Base-by-base conservation (phyloP, 2,797 vertebrate species). In the Spizella passerina region DNA sequence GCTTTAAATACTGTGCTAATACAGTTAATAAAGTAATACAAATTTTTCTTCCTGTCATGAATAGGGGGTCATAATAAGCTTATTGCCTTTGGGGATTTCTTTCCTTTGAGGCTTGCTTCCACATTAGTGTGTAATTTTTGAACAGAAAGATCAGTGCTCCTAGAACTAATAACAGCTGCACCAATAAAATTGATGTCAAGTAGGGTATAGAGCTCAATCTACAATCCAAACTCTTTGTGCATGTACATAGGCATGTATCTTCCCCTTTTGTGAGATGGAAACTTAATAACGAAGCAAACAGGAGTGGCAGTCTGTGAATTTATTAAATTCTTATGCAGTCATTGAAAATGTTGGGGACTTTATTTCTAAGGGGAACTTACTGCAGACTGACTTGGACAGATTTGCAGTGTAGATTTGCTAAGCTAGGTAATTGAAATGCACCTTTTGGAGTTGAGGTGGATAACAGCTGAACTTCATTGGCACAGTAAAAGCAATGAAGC, bases 161-260 rank as follows among this genome's bases (percentile, higher is more conserved):
- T 82, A 34, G 34, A 81, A 34, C 20, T 76, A 36, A 3, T 38
- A 55, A 23, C 27, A 41, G 7, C 30, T 39, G 49, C 41, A 30
- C 53, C 59, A 52, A 34, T 66, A 18, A 49, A 57, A 16, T 47
- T 59, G 23, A 34, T 75, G 18, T 55, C 64, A 61, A 12, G 23
- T 60, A 72, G 30, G 21, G 7, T 57, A 3, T 30, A 43, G 36
- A 66, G n/a, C 7, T 52, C 7, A 39, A 10, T 38, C 12, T 68
- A 6, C 26, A 47, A 8, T 77, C 9, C 41, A 66, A 5, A 47
- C 8, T 61, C 53, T 69, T 53, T 52, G 30, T 65, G 27, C 12
- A 8, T 0, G 1, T 57, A 20, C 24, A 6, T 32, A 4, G 7
- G 18, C 23, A 12, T 9, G 2, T 46, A 26, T 38, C n/a, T 70